A percentile compares a stretch with the other conserved stretches of the same genome.
These are phyloP conservation scores for Eupithecia inturbata DNA, from an alignment of 2,888 invertebrate genomes.

Conservation along the genomic window DNA sequence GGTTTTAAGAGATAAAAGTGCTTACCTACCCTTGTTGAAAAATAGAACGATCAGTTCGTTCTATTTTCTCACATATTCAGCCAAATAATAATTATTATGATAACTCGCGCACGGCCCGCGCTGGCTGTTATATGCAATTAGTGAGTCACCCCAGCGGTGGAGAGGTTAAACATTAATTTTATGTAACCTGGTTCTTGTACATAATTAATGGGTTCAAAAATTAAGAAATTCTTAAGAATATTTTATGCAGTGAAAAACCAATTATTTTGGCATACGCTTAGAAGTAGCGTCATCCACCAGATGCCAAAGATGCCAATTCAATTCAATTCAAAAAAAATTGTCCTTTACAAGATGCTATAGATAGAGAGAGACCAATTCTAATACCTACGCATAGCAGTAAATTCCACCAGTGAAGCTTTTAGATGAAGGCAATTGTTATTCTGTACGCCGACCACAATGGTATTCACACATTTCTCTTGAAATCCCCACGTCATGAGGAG, in stretches of 20 bases:
- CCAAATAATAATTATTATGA: background rate
- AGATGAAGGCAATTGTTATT: background rate
- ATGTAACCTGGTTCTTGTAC: background rate
- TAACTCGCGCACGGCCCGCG: too few relatives aligned
- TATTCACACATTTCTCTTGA: conserved; percentile 68
- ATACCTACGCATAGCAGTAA: too few relatives aligned
- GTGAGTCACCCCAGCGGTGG: too few relatives aligned
- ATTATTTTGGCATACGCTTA: too few relatives aligned
- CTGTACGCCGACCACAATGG: conserved; percentile 45
- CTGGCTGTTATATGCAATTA: too few relatives aligned
- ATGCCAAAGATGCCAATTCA: too few relatives aligned
- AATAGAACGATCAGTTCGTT: too few relatives aligned
- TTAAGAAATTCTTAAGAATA: background rate
- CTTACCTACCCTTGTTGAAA: background rate
- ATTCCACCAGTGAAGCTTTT: conserved; percentile 4
- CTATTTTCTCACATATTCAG: background rate
- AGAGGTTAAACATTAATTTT: background rate
- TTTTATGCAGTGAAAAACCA: too few relatives aligned
- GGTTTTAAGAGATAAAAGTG: background rate
- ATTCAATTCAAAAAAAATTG: too few relatives aligned
- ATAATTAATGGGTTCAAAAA: background rate
- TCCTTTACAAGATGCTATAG: background rate
- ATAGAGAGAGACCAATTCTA: too few relatives aligned
- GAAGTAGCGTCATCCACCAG: too few relatives aligned
- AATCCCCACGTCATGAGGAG: conserved; percentile 72